A percentile compares a stretch with the other conserved stretches of the same genome.
These are phyloP conservation scores for Sminthurinus aureus DNA, from an alignment of 2,888 invertebrate species.

Conservation along the genomic window DNA sequence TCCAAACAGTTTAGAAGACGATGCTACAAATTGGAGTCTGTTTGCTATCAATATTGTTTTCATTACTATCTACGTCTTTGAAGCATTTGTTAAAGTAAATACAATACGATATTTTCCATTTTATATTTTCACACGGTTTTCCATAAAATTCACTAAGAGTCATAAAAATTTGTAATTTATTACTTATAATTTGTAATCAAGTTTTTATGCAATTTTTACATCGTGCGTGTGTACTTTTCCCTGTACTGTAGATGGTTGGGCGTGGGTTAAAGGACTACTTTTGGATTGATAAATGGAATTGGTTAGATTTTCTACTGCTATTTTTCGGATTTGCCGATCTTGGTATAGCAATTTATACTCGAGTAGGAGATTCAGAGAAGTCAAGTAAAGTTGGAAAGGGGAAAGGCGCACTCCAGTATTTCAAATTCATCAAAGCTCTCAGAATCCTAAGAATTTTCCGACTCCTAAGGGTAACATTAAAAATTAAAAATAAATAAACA, in stretches of 20 bases:
- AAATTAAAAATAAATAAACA: too few relatives aligned
- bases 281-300: conserved; percentile 69
- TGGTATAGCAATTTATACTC: background rate
- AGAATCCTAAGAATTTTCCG: too few relatives aligned
- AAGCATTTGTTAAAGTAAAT: conserved; percentile 52
- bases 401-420: too few relatives aligned
- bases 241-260: conserved; percentile 56
- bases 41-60: conserved; percentile 43
- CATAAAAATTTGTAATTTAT: too few relatives aligned
- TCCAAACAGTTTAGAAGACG: too few relatives aligned
- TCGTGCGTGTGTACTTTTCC: too few relatives aligned
- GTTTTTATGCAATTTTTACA: background rate
- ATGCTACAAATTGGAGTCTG: conserved; percentile 10
- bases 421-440: too few relatives aligned
- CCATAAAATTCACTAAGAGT: too few relatives aligned
- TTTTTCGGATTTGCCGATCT: conserved; percentile 58
- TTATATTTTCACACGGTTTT: too few relatives aligned
- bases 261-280: conserved; percentile 63
- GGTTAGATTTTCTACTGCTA: conserved; percentile 68
- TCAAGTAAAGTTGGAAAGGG: conserved; percentile 65
- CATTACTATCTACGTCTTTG: conserved; percentile 47
- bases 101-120: too few relatives aligned
- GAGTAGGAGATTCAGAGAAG: conserved; percentile 62
- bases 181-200: too few relatives aligned
- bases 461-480: too few relatives aligned